A percentile compares a stretch with the other conserved stretches of the same genome.
phyloP scores from a whole-genome alignment of 1,140 invertebrate species.

The Bombus vancouverensis region DNA sequence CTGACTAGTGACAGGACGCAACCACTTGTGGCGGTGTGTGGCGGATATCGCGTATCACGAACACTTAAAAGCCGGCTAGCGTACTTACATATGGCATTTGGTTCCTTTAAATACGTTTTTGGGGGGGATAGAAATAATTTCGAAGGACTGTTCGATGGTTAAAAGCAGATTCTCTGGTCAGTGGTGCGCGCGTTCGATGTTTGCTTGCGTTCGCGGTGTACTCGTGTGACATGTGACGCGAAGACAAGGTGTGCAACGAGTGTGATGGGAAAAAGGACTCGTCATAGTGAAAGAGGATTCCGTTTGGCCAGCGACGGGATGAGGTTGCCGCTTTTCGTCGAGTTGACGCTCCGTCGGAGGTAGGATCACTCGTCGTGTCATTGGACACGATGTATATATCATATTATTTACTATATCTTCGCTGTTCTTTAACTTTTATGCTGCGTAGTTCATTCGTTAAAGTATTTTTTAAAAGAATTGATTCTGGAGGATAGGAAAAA shows the following conservation, averaged over 20 bases:
- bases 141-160: slow-evolving; percentile 12
- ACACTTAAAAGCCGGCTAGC: slow-evolving; percentile 39
- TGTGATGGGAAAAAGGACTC: slow-evolving; percentile 54
- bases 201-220: not conserved
- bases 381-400: not conserved
- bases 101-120: not conserved
- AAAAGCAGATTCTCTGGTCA: not conserved
- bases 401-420: not conserved
- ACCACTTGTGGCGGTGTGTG: slow-evolving; percentile 78
- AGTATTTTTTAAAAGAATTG: too few species aligned
- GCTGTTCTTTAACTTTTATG: not conserved
- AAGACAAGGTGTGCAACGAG: not conserved
- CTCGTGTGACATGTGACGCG: slow-evolving; percentile 33
- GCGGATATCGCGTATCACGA: slow-evolving; percentile 9
- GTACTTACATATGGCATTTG: not conserved
- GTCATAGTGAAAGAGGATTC: slow-evolving; percentile 8
- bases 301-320: slow-evolving; percentile 4
- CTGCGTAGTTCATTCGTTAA: too few species aligned
- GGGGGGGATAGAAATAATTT: not conserved
- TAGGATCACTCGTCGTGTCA: not conserved
- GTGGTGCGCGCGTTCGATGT: slow-evolving; percentile 46
- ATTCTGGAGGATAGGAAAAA: too few species aligned
- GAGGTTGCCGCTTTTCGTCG: slow-evolving; percentile 12
- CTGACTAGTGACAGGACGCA: slow-evolving; percentile 64
- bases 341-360: slow-evolving; percentile 11